Percentiles rank a stretch among this genome's conserved stretches.
Evolutionary conservation across 2,113 vertebrate species (phyloP).

Genomic region (Melozone crissalis): DNA sequence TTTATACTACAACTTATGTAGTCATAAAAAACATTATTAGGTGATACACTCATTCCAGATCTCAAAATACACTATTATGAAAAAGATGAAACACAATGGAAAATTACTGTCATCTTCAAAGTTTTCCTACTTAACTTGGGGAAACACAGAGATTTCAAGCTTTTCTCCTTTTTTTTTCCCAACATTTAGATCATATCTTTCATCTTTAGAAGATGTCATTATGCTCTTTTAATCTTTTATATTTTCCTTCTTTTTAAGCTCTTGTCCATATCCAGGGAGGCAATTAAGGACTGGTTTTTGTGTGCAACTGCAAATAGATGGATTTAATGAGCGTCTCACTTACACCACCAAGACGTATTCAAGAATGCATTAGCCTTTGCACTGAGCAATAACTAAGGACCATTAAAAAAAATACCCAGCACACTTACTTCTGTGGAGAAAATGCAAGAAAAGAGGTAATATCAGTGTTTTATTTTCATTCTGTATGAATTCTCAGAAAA

Average conservation of each 20-base stretch:
- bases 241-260: conserved; percentile 15
- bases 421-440: background rate
- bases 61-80: background rate
- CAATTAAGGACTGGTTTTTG: conserved; percentile 5
- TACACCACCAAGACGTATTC: background rate
- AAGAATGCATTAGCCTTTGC: background rate
- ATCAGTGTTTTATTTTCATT: background rate
- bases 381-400: background rate
- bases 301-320: background rate
- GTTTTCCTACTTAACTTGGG: background rate
- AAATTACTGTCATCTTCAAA: background rate
- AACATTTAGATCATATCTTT: background rate
- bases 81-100: background rate
- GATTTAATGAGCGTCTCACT: background rate
- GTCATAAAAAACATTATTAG: background rate
- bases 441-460: background rate
- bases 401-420: background rate
- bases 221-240: background rate
- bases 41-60: background rate
- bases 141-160: background rate
- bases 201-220: background rate
- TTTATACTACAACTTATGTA: background rate
- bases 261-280: background rate
- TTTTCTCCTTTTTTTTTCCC: background rate
- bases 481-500: background rate